Conservation (phyloP, 2,888 invertebrate species). For the Azorinus chamasolen region DNA sequence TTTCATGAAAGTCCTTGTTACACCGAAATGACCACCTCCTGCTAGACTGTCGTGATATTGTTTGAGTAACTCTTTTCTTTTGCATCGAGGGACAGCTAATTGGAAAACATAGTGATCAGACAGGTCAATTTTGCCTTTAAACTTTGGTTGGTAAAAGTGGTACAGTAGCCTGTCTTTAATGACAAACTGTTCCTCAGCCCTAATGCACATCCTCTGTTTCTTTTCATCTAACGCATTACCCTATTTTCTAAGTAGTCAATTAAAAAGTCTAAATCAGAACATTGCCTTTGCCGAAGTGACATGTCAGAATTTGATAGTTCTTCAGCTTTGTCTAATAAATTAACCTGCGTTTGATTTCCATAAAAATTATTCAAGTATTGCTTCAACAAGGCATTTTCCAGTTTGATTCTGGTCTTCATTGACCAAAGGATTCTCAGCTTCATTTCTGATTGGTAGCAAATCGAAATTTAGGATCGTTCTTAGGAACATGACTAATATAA, state of each 20-base stretch:
- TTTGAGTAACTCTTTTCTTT: slow-evolving; percentile 15
- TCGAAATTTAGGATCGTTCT: too few species aligned
- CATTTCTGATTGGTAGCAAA: too few species aligned
- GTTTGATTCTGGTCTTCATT: too few species aligned
- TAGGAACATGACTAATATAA: too few species aligned
- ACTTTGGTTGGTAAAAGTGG: slow-evolving; percentile 19
- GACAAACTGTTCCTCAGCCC: slow-evolving; percentile 18
- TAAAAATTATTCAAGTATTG: slow-evolving; percentile 8
- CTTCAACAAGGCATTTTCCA: too few species aligned
- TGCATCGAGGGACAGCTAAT: too few species aligned
- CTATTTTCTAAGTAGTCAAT: slow-evolving; percentile 12
- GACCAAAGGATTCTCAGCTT: too few species aligned
- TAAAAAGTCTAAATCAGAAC: slow-evolving; percentile 10
- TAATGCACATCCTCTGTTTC: not conserved
- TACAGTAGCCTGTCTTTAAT: slow-evolving; percentile 12
- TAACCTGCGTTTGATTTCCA: not conserved
- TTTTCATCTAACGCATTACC: slow-evolving; percentile 14
- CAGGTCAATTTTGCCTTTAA: slow-evolving; percentile 29
- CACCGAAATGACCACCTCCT: slow-evolving; percentile 31
- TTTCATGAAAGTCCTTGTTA: slow-evolving; percentile 20
- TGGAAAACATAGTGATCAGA: slow-evolving; percentile 17
- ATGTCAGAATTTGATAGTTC: slow-evolving; percentile 2
- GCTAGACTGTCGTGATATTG: slow-evolving; percentile 36
- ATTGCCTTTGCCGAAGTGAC: slow-evolving; percentile 14
- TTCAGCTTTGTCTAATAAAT: slow-evolving; percentile 8